phyloP scores from a whole-genome alignment of 2,888 invertebrate genomes.

The Ecliptopera silaceata region DNA sequence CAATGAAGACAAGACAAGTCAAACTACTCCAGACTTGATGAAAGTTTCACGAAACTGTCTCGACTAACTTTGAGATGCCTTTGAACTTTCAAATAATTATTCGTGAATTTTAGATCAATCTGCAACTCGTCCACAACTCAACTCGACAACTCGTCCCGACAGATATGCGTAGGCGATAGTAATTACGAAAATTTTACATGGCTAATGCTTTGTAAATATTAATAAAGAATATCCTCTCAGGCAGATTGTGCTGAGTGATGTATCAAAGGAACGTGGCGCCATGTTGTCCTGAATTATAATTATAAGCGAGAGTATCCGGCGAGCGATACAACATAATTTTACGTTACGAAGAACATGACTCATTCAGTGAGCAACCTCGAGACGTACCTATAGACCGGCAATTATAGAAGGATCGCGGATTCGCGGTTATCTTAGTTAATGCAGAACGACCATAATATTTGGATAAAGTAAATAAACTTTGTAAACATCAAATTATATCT shows the following conservation, averaged over 20 bases:
- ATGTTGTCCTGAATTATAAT: conserved; percentile 33
- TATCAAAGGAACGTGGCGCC: conserved; percentile 16
- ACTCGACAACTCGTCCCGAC: conserved; percentile 17
- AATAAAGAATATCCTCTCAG: neutral
- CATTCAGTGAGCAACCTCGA: conserved; percentile 57
- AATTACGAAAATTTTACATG: conserved; percentile 8
- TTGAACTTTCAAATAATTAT: conserved; percentile 41
- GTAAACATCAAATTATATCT: neutral
- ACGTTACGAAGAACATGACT: conserved; percentile 54
- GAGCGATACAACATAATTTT: conserved; percentile 54
- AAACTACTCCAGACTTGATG: conserved; percentile 59
- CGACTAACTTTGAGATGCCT: conserved; percentile 35
- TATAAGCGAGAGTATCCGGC: conserved; percentile 52
- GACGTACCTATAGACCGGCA: conserved; percentile 36
- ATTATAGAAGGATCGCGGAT: conserved; percentile 28
- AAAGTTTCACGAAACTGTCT: conserved; percentile 50
- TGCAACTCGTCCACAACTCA: conserved; percentile 31
- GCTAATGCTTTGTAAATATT: neutral
- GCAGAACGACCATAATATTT: conserved; percentile 38
- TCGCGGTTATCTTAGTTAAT: conserved; percentile 34
- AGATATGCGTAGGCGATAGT: conserved; percentile 10
- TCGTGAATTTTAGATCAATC: conserved; percentile 30
- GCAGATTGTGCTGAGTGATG: neutral
- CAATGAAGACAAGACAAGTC: conserved; percentile 57
- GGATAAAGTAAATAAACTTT: conserved; percentile 40